phyloP scores from a whole-genome alignment of 2,797 vertebrate genomes.

The Erithacus rubecula region DNA sequence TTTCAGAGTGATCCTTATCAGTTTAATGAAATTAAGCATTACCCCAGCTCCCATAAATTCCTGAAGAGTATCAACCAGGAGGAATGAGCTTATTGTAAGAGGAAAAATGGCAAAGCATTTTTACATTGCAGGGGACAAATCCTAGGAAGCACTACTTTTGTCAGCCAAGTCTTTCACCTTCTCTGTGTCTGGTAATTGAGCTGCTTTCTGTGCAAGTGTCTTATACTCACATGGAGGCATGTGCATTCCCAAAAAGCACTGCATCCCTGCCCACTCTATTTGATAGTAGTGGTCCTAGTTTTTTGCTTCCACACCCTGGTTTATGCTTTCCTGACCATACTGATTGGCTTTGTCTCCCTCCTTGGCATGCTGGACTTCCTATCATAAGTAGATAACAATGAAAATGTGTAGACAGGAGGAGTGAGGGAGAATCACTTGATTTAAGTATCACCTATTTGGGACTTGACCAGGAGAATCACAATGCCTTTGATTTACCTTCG shows the following conservation, averaged over 20 bases:
- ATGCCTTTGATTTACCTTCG: not conserved
- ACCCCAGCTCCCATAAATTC: not conserved
- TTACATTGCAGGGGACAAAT: not conserved
- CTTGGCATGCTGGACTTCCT: not conserved
- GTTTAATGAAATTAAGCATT: not conserved
- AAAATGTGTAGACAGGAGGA: not conserved
- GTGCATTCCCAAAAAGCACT: not conserved
- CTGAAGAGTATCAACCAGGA: not conserved
- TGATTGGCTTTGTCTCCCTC: not conserved
- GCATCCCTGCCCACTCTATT: not conserved
- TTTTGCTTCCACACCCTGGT: not conserved
- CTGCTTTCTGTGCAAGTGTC: not conserved
- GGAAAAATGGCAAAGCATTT: not conserved
- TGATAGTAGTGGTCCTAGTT: not conserved
- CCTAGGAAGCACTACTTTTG: not conserved
- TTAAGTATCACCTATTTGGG: not conserved
- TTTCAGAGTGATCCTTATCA: not conserved
- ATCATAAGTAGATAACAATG: not conserved
- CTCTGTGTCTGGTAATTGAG: not conserved
- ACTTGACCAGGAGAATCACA: not conserved
- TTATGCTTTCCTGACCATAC: not conserved
- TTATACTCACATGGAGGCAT: not conserved
- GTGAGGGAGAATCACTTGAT: not conserved
- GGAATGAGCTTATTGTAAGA: not conserved
- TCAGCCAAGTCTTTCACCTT: not conserved